Conservation (phyloP, 2,888 invertebrate species). For the Mamestra brassicae region DNA sequence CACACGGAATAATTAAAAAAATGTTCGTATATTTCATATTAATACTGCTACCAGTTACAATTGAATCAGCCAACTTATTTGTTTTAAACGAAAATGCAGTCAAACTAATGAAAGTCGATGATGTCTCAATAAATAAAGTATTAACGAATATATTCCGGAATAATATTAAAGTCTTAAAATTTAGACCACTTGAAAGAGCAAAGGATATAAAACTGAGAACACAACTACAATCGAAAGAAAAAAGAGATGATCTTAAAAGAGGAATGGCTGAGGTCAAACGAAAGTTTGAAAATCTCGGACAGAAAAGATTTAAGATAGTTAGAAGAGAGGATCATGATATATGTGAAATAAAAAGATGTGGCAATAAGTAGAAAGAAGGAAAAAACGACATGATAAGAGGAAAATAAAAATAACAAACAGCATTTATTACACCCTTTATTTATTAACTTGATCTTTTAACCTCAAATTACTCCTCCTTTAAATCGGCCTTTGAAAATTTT, state of each 20-base stretch:
- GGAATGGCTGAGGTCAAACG: background rate
- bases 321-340: background rate
- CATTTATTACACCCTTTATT: background rate
- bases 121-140: constrained; percentile 1
- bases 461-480: too few species aligned
- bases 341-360: background rate
- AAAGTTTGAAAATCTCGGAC: background rate
- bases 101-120: constrained; percentile 15
- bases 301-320: constrained; percentile 34
- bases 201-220: background rate
- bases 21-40: constrained; percentile 40
- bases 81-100: constrained; percentile 3
- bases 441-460: too few species aligned
- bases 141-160: background rate
- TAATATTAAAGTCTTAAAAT: background rate
- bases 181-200: background rate
- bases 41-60: constrained; percentile 9
- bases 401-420: background rate
- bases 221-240: background rate
- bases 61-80: constrained; percentile 13
- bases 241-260: background rate
- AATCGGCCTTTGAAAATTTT: too few species aligned
- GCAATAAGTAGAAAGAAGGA: background rate
- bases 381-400: background rate
- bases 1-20: constrained; percentile 16